phyloP scores from a whole-genome alignment of 2,888 invertebrate genomes.

The Kuschelorhynchus macadamiae region DNA sequence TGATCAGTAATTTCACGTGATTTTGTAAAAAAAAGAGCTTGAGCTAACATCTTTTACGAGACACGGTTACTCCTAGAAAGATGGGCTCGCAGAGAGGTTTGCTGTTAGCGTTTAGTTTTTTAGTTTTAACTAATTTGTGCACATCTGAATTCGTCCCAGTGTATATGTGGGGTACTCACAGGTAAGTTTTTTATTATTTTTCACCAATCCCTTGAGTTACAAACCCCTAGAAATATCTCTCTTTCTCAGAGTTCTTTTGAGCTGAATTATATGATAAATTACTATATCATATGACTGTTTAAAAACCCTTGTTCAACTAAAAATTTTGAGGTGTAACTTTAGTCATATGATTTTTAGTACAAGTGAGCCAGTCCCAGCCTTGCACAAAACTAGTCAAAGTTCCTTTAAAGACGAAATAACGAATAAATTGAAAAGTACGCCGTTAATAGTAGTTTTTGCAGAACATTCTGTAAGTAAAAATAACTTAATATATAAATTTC shows the following conservation, averaged over 20 bases:
- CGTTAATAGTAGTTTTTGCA: constrained; percentile 69
- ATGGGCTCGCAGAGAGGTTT: constrained; percentile 20
- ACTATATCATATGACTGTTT: not conserved
- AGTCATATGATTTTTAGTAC: constrained; percentile 58
- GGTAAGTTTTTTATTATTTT: constrained; percentile 59
- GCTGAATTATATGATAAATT: too few relatives aligned
- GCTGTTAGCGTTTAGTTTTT: constrained; percentile 26
- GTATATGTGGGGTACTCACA: constrained; percentile 65
- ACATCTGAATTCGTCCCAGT: constrained; percentile 65
- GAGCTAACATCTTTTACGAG: constrained; percentile 5
- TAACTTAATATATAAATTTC: not conserved
- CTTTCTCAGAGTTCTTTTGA: not conserved
- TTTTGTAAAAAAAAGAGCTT: constrained; percentile 39
- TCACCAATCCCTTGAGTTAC: constrained; percentile 1
- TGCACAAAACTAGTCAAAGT: constrained; percentile 63
- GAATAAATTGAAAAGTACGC: constrained; percentile 61
- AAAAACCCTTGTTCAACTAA: not conserved
- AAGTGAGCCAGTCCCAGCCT: constrained; percentile 62
- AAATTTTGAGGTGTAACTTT: constrained; percentile 4
- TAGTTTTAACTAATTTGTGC: constrained; percentile 44
- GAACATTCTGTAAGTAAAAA: constrained; percentile 68
- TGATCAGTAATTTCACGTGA: constrained; percentile 58
- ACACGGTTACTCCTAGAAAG: constrained; percentile 14
- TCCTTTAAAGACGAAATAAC: constrained; percentile 63
- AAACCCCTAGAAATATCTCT: not conserved